Evolutionary conservation across 2,888 invertebrate genomes (phyloP).

Genomic region (Ametastegia equiseti): DNA sequence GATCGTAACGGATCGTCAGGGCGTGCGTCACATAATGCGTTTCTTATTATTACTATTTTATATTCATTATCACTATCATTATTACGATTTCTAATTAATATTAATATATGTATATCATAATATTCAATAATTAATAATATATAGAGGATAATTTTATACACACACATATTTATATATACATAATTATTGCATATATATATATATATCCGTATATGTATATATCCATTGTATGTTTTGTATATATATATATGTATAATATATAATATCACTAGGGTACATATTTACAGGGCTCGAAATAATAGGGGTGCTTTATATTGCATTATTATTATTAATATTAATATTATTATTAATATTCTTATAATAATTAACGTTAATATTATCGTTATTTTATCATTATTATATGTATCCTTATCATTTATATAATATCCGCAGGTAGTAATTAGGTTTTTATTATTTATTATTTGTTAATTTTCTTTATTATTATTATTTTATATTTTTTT

Average conservation of each 20-base stretch:
- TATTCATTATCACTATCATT: neutral
- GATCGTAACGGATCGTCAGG: neutral
- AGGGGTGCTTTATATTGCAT: slow-evolving; percentile 48
- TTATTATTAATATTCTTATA: slow-evolving; percentile 48
- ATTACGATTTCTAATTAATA: neutral
- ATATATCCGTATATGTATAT: slow-evolving; percentile 64
- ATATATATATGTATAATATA: slow-evolving; percentile 69
- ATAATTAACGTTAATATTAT: neutral
- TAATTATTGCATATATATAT: slow-evolving; percentile 60
- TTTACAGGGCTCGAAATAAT: slow-evolving; percentile 65
- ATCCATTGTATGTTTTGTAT: slow-evolving; percentile 70
- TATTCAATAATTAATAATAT: slow-evolving; percentile 74
- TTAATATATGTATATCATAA: slow-evolving; percentile 55
- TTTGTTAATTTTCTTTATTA: neutral
- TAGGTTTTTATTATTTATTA: slow-evolving; percentile 37
- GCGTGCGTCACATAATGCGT: neutral
- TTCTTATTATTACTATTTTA: neutral
- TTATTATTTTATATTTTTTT: neutral
- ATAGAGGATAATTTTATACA: slow-evolving; percentile 64
- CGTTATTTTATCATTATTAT: neutral
- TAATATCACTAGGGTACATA: slow-evolving; percentile 73
- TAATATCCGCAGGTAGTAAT: slow-evolving; percentile 58
- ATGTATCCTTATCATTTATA: slow-evolving; percentile 37
- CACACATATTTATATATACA: slow-evolving; percentile 63
- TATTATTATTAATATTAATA: slow-evolving; percentile 34